A percentile compares a stretch with the other conserved stretches of the same genome.
These are phyloP conservation scores for Dendronephthya gigantea DNA, from an alignment of 64 coral and sea anemone genomes.

Conservation along the genomic window DNA sequence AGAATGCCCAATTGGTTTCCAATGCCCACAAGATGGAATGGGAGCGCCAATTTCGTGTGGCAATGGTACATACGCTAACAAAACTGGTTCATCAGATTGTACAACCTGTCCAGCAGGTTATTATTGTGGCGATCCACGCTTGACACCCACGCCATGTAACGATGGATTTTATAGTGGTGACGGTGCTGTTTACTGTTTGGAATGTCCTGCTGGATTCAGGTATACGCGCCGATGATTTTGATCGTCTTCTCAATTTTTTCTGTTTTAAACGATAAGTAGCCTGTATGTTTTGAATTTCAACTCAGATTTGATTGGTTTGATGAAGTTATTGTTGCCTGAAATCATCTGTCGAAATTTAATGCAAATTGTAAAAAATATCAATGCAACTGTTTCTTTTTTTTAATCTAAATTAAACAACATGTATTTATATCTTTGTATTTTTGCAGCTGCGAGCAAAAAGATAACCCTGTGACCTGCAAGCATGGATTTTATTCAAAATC, in stretches of 20 bases:
- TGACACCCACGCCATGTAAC: not conserved
- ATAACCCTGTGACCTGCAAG: not conserved
- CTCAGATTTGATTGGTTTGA: not conserved
- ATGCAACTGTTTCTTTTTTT: not conserved
- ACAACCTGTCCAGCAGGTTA: conserved; percentile 4
- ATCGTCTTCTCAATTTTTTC: not conserved
- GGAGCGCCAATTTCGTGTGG: not conserved
- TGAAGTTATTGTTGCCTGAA: no score
- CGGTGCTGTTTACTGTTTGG: not conserved
- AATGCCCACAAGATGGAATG: conserved; percentile 5
- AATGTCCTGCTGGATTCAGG: conserved; percentile 1
- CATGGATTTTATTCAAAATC: not conserved
- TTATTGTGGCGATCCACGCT: not conserved
- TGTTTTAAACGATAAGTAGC: not conserved
- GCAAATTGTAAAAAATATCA: no score
- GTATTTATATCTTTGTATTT: not conserved
- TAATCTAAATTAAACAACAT: not conserved
- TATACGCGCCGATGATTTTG: not conserved
- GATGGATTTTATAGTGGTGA: not conserved
- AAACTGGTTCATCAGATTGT: not conserved
- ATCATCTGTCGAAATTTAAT: no score
- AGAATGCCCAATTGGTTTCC: not conserved
- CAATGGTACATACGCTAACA: conserved; percentile 4
- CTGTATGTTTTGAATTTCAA: not conserved
- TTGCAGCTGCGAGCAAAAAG: not conserved